Evolutionary conservation across 2,113 vertebrate genomes (phyloP).

Genomic region (Strix uralensis): DNA sequence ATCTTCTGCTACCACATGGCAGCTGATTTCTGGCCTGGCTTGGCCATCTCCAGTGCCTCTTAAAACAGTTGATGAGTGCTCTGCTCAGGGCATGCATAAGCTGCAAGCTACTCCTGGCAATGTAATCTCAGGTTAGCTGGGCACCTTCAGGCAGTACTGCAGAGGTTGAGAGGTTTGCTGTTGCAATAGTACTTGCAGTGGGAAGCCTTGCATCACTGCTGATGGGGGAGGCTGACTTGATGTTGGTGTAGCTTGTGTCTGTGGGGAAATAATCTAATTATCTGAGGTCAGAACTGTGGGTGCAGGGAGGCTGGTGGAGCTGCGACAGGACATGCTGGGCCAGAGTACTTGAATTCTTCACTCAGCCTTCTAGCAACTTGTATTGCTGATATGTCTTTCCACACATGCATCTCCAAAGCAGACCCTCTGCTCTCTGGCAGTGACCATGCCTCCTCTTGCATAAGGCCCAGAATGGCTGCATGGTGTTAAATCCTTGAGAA

Average conservation of each 20-base stretch:
- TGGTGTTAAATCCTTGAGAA: neutral
- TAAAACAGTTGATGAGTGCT: neutral
- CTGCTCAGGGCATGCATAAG: accelerated
- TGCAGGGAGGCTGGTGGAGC: neutral
- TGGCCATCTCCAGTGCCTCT: neutral
- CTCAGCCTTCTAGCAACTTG: neutral
- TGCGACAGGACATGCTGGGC: neutral
- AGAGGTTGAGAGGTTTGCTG: neutral
- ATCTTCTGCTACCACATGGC: neutral
- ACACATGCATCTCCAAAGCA: no score
- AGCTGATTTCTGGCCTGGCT: neutral
- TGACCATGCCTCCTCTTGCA: neutral
- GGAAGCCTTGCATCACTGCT: neutral
- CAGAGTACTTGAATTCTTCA: neutral
- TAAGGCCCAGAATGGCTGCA: neutral
- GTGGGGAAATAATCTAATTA: neutral
- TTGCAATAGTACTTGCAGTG: neutral
- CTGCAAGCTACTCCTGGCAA: neutral
- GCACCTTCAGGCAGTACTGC: neutral
- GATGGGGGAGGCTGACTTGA: neutral
- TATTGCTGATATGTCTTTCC: neutral
- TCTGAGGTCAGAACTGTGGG: neutral
- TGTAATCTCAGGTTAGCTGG: neutral
- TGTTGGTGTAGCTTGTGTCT: neutral
- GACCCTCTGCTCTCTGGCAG: neutral